Evolutionary conservation across 2,888 invertebrate species (phyloP).

Genomic region (Neelides folsomi): DNA sequence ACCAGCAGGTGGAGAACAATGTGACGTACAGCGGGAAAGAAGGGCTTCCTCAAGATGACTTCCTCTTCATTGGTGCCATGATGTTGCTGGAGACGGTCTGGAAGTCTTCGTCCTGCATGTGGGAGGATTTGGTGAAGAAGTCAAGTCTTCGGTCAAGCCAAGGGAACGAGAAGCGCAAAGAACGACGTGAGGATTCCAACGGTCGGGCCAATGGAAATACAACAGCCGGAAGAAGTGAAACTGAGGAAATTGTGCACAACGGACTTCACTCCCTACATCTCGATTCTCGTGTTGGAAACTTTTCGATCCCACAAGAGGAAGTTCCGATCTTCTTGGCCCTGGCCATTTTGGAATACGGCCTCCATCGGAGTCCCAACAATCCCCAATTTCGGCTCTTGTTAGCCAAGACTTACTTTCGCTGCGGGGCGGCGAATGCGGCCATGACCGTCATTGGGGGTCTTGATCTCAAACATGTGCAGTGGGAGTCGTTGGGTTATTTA

Average conservation of each 20-base stretch:
- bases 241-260: background rate
- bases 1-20: background rate
- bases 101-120: slow-evolving; percentile 2
- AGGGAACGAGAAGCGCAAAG: background rate
- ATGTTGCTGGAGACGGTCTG: slow-evolving; percentile 11
- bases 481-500: slow-evolving; percentile 78
- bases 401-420: slow-evolving; percentile 55
- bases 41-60: slow-evolving; percentile 7
- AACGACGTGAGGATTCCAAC: background rate
- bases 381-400: slow-evolving; percentile 76
- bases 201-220: background rate
- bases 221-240: too few species aligned
- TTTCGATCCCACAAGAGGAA: slow-evolving; percentile 12
- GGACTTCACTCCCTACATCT: slow-evolving; percentile 5
- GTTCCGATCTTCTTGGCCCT: slow-evolving; percentile 24
- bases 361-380: slow-evolving; percentile 68
- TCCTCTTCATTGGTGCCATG: slow-evolving; percentile 7
- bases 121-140: background rate
- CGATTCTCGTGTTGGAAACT: background rate
- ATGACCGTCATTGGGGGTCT: slow-evolving; percentile 60
- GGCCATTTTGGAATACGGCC: slow-evolving; percentile 56
- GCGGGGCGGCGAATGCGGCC: slow-evolving; percentile 60
- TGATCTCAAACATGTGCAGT: slow-evolving; percentile 84
- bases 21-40: background rate
- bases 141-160: background rate